Percentiles rank a stretch among this genome's conserved stretches.
Evolutionary conservation across 2,888 invertebrate species (phyloP).

Genomic region (Deroplatys truncata): DNA sequence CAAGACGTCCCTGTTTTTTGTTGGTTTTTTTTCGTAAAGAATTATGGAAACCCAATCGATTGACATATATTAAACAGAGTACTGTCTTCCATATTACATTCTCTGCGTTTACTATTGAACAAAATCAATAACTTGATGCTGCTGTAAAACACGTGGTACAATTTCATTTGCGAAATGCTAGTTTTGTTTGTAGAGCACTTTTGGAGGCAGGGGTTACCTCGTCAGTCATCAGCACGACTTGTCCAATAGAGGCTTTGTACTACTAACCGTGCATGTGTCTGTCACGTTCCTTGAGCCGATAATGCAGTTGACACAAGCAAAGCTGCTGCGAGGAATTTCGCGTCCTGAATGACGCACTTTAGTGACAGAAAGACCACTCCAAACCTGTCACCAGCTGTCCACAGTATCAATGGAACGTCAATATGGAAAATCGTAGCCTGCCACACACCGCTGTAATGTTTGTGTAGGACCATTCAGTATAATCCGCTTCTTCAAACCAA

Average conservation of each 20-base stretch:
- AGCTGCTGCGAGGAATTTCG: background rate
- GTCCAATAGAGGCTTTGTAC: background rate
- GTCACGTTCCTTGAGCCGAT: background rate
- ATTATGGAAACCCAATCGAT: too few relatives aligned
- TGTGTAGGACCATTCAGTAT: background rate
- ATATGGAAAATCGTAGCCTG: background rate
- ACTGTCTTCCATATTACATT: too few relatives aligned
- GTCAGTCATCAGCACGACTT: background rate
- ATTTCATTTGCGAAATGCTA: background rate
- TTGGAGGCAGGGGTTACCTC: background rate
- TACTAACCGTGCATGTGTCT: background rate
- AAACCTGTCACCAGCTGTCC: background rate
- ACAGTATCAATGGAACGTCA: background rate
- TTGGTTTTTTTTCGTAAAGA: too few relatives aligned
- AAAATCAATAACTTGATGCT: too few relatives aligned
- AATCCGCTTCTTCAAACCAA: background rate
- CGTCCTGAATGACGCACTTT: background rate
- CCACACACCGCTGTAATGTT: background rate
- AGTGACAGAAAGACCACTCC: background rate
- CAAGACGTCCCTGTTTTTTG: too few relatives aligned
- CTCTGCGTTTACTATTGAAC: too few relatives aligned
- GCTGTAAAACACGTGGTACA: background rate
- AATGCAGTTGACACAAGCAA: conserved; percentile 11
- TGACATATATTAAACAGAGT: too few relatives aligned
- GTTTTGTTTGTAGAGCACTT: background rate